Percentiles rank a stretch among this genome's conserved stretches.
Conservation (phyloP, 23 tunicate genomes). For the Styela plicata region DNA sequence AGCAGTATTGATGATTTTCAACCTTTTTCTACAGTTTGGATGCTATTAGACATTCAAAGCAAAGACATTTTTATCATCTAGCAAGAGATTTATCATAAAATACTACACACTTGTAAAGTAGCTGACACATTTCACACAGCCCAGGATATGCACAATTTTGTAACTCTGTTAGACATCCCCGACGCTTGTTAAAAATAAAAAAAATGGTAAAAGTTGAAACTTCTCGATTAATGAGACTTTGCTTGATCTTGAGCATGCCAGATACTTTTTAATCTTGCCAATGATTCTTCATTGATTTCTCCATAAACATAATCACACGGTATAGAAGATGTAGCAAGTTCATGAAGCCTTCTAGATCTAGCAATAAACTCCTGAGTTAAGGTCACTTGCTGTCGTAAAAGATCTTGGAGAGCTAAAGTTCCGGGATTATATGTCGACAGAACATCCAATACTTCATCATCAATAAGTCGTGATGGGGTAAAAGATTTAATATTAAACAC, state of each 20-base stretch:
- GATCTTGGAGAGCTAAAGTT: slow-evolving; percentile 73
- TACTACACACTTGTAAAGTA: no score
- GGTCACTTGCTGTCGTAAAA: slow-evolving; percentile 62
- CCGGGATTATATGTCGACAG: slow-evolving; percentile 74
- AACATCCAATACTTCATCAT: slow-evolving; percentile 55
- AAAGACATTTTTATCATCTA: no score
- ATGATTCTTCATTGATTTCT: slow-evolving; percentile 48
- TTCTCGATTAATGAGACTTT: no score
- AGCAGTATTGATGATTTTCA: no score
- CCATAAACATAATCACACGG: slow-evolving; percentile 63
- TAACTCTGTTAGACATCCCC: no score
- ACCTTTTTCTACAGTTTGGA: no score
- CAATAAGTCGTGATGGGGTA: slow-evolving; percentile 37
- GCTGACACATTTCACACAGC: no score
- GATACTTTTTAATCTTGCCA: slow-evolving; percentile 24
- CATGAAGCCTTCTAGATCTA: slow-evolving; percentile 53
- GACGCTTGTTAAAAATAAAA: no score
- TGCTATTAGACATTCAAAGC: no score
- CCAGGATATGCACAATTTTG: no score
- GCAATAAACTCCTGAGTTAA: slow-evolving; percentile 71
- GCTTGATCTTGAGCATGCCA: slow-evolving; percentile 23
- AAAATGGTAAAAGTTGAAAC: no score
- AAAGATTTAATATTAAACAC: not conserved
- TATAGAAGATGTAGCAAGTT: slow-evolving; percentile 39
- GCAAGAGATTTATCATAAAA: no score